Evolutionary conservation across 1,140 invertebrate genomes (phyloP).

Genomic region (Brachionus rubens): DNA sequence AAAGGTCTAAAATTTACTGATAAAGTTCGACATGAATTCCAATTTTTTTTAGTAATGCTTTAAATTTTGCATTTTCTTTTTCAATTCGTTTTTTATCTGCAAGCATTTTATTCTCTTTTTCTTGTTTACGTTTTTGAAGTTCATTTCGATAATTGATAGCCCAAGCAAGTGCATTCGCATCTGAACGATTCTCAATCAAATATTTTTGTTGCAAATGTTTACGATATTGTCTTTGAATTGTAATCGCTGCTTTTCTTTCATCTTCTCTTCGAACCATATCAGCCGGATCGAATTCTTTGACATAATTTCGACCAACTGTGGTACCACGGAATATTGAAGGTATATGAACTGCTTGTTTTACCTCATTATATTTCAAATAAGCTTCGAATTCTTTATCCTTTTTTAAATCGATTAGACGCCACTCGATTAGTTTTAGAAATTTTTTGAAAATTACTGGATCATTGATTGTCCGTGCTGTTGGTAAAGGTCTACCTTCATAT

Average conservation of each 20-base stretch:
- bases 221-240: conserved; percentile 30
- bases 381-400: conserved; percentile 18
- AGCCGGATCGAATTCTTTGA: conserved; percentile 34
- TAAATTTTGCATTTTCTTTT: conserved; percentile 4
- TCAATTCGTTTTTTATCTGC: background rate
- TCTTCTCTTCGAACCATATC: conserved; percentile 9
- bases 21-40: conserved; percentile 39
- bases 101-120: background rate
- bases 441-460: background rate
- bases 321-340: conserved; percentile 26
- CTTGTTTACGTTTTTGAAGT: conserved; percentile 7
- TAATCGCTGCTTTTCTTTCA: conserved; percentile 10
- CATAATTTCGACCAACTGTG: conserved; percentile 25
- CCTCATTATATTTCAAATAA: background rate
- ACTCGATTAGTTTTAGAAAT: background rate
- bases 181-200: background rate
- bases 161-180: background rate
- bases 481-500: conserved; percentile 26
- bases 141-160: conserved; percentile 19
- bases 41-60: conserved; percentile 5
- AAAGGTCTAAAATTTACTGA: background rate
- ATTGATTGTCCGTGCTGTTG: conserved; percentile 13
- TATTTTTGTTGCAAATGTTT: conserved; percentile 14
- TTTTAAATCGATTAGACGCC: too few relatives aligned
- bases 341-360: conserved; percentile 34